Evolutionary conservation across 2,113 vertebrate species (phyloP), one percentile per base, ranked within the genome.

Genomic region (Myotis brandtii): DNA sequence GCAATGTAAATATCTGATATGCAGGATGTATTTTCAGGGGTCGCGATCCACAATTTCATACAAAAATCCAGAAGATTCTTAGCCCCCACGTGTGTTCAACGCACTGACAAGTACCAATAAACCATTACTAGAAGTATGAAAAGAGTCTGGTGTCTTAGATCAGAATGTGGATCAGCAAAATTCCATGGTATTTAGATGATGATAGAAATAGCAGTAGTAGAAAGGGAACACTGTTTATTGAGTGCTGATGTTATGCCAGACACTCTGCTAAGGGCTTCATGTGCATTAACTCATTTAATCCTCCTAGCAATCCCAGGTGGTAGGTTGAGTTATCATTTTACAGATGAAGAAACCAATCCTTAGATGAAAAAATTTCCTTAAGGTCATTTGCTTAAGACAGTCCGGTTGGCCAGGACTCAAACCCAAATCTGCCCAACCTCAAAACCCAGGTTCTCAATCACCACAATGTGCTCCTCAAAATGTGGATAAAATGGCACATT

Each of bases 401-500:
- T 67, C 14, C 3, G 3, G 84, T 54, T 62, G 54, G 8, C 59
- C 10, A 94, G 69, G 10, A 87, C 11, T 56, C 43, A 95, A 84
- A 83, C 14, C 30, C n/a, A 82, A 46, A 86, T 82, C 46, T 85
- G 21, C 18, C 81, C 76, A 70, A 50, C 30, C 66, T 83, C 64
- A 75, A 87, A 79, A 54, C 5, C 30, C 32, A 37, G 9, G 43
- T 4, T 81, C 34, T 93, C 86, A 75, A 50, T 84, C 40, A 21
- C 12, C 9, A 27, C 16, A 52, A 25, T 27, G 23, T 81, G 21
- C 16, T 83, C 59, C 17, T 92, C 66, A 91, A 67, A 50, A 79
- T 30, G 34, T 56, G 94, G 89, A 77, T 66, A 52, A 93, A 96
- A 96, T 90, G 70, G 91, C 83, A 80, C 91, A 87, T 96, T 97